Conservation (phyloP, 2,888 invertebrate genomes). For the Timandra comae region DNA sequence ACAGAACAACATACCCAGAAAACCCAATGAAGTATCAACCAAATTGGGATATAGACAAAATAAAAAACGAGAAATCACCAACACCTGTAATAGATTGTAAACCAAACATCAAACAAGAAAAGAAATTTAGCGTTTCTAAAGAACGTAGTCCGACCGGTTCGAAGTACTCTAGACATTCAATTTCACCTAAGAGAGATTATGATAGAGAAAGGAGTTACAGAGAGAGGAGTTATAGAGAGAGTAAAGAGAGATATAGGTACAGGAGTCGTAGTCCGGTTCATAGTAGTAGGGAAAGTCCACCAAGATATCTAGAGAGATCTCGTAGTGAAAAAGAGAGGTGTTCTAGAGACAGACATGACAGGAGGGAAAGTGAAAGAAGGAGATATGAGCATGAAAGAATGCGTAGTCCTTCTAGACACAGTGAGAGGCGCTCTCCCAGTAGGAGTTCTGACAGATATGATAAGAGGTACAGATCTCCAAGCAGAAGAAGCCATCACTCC, state of each 20-base stretch:
- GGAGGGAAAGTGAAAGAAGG: constrained; percentile 39
- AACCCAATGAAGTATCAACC: constrained; percentile 4
- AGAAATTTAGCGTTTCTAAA: too few species aligned
- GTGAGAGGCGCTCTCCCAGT: constrained; percentile 34
- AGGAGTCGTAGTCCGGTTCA: constrained; percentile 39
- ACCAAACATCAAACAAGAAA: neutral
- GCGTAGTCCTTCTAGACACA: constrained; percentile 31
- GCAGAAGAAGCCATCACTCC: constrained; percentile 30
- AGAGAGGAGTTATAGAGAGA: constrained; percentile 23
- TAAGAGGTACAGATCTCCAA: constrained; percentile 36
- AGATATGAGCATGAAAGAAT: constrained; percentile 39
- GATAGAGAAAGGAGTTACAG: constrained; percentile 22
- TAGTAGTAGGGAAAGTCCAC: constrained; percentile 36
- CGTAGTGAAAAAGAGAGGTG: constrained; percentile 18
- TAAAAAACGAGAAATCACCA: constrained; percentile 7
- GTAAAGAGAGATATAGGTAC: constrained; percentile 20
- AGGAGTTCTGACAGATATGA: constrained; percentile 24
- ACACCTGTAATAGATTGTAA: too few species aligned
- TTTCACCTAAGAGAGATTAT: neutral
- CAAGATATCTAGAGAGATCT: constrained; percentile 13
- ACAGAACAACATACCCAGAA: constrained; percentile 2
- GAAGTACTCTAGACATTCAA: too few species aligned
- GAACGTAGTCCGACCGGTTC: too few species aligned
- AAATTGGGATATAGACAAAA: constrained; percentile 1
- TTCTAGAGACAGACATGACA: constrained; percentile 21